Evolutionary conservation across 1,140 invertebrate species (phyloP).

Genomic region (Lasioglossum baleicum): DNA sequence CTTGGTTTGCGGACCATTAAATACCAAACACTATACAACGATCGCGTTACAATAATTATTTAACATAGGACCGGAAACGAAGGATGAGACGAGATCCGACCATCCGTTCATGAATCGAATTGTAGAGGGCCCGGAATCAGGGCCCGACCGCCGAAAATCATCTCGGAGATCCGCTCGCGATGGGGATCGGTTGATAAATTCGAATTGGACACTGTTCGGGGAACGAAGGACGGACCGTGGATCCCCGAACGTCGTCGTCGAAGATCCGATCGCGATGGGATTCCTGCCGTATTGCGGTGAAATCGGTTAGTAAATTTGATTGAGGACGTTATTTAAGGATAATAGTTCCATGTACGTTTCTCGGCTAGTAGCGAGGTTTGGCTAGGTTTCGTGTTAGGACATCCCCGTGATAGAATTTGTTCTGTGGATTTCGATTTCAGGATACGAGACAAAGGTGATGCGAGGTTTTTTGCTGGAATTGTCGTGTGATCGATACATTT

Average conservation of each 20-base stretch:
- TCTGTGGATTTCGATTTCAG: too few species aligned
- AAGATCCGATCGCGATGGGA: conserved; percentile 10
- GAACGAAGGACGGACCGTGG: too few species aligned
- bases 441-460: not conserved
- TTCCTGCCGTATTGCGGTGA: conserved; percentile 10
- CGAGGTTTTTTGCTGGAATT: not conserved
- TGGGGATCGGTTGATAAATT: not conserved
- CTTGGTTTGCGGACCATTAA: conserved; percentile 74
- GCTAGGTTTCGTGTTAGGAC: not conserved
- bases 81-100: not conserved
- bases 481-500: not conserved
- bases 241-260: not conserved
- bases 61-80: conserved; percentile 50
- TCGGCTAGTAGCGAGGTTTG: not conserved
- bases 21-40: conserved; percentile 73
- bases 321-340: conserved; percentile 53
- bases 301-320: conserved; percentile 61
- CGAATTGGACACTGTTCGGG: too few species aligned
- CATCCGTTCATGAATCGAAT: not conserved
- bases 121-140: not conserved
- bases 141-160: not conserved
- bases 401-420: not conserved
- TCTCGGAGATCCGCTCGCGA: not conserved
- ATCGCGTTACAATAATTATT: conserved; percentile 74
- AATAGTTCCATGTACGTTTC: conserved; percentile 21